Percentiles rank a stretch among this genome's conserved stretches.
phyloP scores from a whole-genome alignment of 2,113 vertebrate genomes.

The Dermatemys mawii region DNA sequence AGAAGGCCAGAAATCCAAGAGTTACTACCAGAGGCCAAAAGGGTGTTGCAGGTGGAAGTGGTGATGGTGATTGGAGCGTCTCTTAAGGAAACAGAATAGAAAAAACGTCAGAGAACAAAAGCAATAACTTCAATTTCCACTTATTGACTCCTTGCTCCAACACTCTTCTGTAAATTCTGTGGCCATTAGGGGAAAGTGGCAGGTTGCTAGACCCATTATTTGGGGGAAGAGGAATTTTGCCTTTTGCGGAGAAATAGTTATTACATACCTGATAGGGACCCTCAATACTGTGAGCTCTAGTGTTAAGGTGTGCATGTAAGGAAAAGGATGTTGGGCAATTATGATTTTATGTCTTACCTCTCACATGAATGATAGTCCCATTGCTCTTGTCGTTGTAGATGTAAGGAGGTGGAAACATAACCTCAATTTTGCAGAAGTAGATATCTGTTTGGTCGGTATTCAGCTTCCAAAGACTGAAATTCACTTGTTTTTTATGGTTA shows the following conservation, averaged over 20 bases:
- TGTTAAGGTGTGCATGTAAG: not conserved
- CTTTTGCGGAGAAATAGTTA: not conserved
- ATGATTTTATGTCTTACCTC: slow-evolving; percentile 70
- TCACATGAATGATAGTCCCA: slow-evolving; percentile 78
- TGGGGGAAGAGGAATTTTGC: not conserved
- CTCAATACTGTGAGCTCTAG: not conserved
- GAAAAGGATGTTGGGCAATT: not conserved
- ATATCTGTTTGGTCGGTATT: slow-evolving; percentile 80
- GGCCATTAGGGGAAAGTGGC: not conserved
- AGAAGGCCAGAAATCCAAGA: slow-evolving; percentile 69
- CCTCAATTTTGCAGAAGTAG: slow-evolving; percentile 82
- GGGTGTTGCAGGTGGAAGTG: slow-evolving; percentile 20
- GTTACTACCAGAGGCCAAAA: slow-evolving; percentile 63
- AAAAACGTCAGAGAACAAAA: slow-evolving; percentile 32
- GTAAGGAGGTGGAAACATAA: slow-evolving; percentile 80
- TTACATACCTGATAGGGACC: not conserved
- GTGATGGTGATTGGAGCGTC: not conserved
- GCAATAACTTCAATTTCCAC: not conserved
- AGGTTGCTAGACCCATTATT: not conserved
- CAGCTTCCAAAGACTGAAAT: slow-evolving; percentile 75
- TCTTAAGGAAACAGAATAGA: slow-evolving; percentile 75
- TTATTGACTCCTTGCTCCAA: slow-evolving; percentile 23
- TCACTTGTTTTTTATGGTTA: slow-evolving; percentile 66
- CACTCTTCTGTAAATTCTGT: not conserved
- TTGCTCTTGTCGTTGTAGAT: slow-evolving; percentile 75